phyloP scores from a whole-genome alignment of 2,113 vertebrate species.

The Calidris pugnax region DNA sequence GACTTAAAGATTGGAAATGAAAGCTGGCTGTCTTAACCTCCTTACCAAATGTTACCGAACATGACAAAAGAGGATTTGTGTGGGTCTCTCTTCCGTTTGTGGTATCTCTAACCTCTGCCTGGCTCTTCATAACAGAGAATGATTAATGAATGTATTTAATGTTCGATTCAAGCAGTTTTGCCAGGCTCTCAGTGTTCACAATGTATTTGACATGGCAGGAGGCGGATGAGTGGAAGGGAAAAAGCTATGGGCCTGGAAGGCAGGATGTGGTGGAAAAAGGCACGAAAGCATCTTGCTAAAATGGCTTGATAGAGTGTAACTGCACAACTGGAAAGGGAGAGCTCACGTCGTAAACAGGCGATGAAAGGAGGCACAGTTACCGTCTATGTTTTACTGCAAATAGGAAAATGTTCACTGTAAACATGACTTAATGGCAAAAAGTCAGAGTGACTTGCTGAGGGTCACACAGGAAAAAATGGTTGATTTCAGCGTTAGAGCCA shows the following conservation, averaged over 20 bases:
- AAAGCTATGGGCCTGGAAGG: not conserved
- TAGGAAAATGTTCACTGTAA: not conserved
- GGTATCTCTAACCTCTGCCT: constrained; percentile 2
- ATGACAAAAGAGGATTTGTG: not conserved
- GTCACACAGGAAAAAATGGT: not conserved
- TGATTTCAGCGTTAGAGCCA: not conserved
- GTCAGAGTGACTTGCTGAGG: not conserved
- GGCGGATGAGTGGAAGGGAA: not conserved
- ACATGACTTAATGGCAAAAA: not conserved
- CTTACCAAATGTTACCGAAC: not conserved
- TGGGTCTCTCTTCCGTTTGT: not conserved
- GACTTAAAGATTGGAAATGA: not conserved
- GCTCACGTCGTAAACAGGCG: not conserved
- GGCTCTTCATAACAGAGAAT: not conserved
- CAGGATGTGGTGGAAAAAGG: not conserved
- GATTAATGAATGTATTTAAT: not conserved
- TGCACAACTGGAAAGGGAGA: not conserved
- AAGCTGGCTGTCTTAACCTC: not conserved
- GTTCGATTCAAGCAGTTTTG: not conserved
- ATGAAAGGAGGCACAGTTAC: not conserved
- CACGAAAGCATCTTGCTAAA: not conserved
- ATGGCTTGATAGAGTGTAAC: not conserved
- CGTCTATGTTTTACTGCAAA: not conserved
- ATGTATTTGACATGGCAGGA: not conserved
- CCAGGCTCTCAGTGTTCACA: not conserved